Base-by-base conservation (phyloP, 2,113 vertebrate genomes). In the Microcebus jonahi region DNA sequence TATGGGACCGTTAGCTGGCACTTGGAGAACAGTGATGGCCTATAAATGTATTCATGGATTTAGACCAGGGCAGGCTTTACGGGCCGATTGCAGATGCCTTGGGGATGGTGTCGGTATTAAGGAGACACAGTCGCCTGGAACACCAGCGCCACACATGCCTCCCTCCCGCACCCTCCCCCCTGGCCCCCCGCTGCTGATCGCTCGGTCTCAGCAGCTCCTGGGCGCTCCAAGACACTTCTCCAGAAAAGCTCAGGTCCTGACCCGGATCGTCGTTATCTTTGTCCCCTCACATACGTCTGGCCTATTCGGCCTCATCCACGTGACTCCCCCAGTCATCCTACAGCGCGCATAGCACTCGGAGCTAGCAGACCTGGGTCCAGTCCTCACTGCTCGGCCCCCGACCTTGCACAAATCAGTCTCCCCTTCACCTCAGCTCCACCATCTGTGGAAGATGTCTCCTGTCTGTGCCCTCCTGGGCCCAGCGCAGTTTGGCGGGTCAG, bases 401-500 rank as follows among this genome's bases (percentile, higher is more conserved):
- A 25, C 11, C 53, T 15, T 14, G 50, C 23, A 25, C 14, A 17
- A 4, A 4, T 57, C 45, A 76, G 57, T 23, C 18, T 83, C 59
- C 31, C 36, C 6, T 59, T 59, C 55, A 17, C 27, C 75, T 92
- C 42, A 8, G 17, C 27, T 55, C 55, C 21, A 23, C 25, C 0
- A 0, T 75, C 27, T 42, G 48, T 45, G 27, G 61, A 27, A 48
- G 48, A 36, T 39, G 50, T 55, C 15, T 61, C 6, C 59, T 73
- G 31, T 70, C 57, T 81, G n/a, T 36, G 8, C 48, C 42, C 50
- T 91, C 36, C n/a, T 9, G 20, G 71, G 48, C 65, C 55, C 39
- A 21, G 34, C 48, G 17, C 0, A 0, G 70, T 23, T 6, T 1
- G 0, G 10, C 9, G 27, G 42, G 12, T 14, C 50, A 1, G 0